phyloP scores from a whole-genome alignment of 2,797 vertebrate genomes.

The Agapornis canus region DNA sequence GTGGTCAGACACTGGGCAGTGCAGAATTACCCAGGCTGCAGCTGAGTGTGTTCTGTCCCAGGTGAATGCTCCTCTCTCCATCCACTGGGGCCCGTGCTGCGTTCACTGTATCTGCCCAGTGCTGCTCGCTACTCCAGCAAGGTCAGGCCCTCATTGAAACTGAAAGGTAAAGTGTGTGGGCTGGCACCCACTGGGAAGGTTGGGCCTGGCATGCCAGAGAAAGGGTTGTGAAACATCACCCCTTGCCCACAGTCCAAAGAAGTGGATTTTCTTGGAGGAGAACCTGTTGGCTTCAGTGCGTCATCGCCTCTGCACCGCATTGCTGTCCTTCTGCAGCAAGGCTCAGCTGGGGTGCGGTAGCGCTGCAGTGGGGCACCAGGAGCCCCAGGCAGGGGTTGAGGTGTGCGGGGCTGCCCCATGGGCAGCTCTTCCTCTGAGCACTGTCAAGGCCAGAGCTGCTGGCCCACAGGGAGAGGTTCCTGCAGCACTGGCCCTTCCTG shows the following conservation, averaged over 20 bases:
- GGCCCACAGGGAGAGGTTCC: neutral
- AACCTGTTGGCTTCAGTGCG: accelerated
- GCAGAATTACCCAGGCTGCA: neutral
- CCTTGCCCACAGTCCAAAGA: neutral
- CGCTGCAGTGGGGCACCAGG: neutral
- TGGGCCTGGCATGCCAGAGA: neutral
- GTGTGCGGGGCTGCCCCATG: neutral
- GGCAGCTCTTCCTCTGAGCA: neutral
- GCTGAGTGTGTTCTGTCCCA: neutral
- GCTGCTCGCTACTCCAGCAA: neutral
- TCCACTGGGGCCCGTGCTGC: accelerated
- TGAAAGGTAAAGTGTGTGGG: accelerated
- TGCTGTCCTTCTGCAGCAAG: neutral
- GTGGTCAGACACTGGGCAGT: neutral
- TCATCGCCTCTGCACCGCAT: neutral
- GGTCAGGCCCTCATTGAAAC: neutral
- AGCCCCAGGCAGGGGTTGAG: neutral
- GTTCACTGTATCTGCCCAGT: neutral
- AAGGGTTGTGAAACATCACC: neutral
- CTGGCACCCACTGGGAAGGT: neutral
- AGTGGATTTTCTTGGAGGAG: neutral
- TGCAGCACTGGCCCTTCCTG: neutral
- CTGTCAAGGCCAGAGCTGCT: neutral
- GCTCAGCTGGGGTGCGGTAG: neutral
- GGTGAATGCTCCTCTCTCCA: no score